Conservation (phyloP, 2,113 vertebrate species). For the Cavia aperea region DNA sequence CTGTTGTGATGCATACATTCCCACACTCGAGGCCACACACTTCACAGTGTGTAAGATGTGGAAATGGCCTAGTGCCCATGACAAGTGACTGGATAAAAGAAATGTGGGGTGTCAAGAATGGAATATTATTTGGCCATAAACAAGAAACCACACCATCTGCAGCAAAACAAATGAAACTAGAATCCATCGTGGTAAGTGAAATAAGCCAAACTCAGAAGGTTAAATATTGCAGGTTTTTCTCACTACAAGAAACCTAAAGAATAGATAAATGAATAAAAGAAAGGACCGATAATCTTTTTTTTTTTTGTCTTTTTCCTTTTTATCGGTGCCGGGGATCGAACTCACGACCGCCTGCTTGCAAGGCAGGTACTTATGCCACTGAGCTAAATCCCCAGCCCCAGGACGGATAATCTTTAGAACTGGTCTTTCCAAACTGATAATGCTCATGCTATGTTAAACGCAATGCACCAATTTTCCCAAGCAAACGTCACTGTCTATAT, state of each 20-base stretch:
- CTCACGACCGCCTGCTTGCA: no score
- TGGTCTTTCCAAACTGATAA: background rate
- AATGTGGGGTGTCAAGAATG: no score
- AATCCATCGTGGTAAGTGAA: background rate
- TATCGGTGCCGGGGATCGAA: no score
- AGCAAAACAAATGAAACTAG: background rate
- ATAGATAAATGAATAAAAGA: background rate
- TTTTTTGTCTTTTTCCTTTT: no score
- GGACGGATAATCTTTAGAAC: background rate
- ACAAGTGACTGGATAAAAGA: background rate
- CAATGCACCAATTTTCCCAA: background rate
- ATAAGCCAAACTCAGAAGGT: background rate
- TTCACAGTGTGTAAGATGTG: background rate
- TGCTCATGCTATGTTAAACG: background rate
- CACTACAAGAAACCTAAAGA: background rate
- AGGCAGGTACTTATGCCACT: no score
- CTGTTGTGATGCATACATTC: background rate
- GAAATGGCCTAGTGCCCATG: background rate
- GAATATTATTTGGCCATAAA: background rate
- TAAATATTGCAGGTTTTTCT: background rate
- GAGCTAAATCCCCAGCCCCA: background rate
- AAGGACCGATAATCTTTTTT: background rate
- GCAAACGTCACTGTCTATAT: background rate
- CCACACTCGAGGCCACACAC: background rate
- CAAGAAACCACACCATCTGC: background rate